A percentile compares a stretch with the other conserved stretches of the same genome.
These are phyloP conservation scores for Microplitis mediator DNA, from an alignment of 1,140 invertebrate species.

Conservation along the genomic window DNA sequence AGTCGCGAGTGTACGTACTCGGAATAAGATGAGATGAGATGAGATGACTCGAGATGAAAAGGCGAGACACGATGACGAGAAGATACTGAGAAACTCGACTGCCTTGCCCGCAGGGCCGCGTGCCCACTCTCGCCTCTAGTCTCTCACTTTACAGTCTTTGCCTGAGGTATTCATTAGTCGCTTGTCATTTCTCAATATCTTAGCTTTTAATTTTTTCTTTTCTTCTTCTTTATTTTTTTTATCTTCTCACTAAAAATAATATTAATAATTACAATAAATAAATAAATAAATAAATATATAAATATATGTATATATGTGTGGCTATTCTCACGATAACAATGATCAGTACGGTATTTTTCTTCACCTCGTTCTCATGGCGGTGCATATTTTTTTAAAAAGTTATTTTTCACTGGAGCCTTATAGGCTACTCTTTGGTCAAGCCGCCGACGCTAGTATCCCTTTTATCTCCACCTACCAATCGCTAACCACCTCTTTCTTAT, in stretches of 20 bases:
- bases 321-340: too few relatives aligned
- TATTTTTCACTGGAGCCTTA: conserved; percentile 30
- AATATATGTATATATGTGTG: too few relatives aligned
- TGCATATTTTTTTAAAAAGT: conserved; percentile 24
- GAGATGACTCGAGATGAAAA: conserved; percentile 6
- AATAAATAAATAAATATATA: too few relatives aligned
- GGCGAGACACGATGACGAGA: background rate
- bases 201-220: too few relatives aligned
- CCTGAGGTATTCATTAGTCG: conserved; percentile 23
- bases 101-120: conserved; percentile 37
- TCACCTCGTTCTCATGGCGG: conserved; percentile 20
- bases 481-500: conserved; percentile 28
- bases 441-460: conserved; percentile 45
- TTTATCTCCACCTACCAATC: conserved; percentile 49
- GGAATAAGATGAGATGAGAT: background rate
- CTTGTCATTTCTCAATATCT: background rate
- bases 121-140: background rate
- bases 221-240: too few relatives aligned
- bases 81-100: conserved; percentile 39
- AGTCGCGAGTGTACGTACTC: background rate
- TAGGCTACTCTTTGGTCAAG: conserved; percentile 46
- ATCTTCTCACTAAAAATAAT: too few relatives aligned
- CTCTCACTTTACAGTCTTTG: conserved; percentile 30
- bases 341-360: background rate
- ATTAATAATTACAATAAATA: too few relatives aligned